These are phyloP conservation scores for Phorcus lineatus DNA, from an alignment of 2,888 invertebrate genomes.

Conservation along the genomic window DNA sequence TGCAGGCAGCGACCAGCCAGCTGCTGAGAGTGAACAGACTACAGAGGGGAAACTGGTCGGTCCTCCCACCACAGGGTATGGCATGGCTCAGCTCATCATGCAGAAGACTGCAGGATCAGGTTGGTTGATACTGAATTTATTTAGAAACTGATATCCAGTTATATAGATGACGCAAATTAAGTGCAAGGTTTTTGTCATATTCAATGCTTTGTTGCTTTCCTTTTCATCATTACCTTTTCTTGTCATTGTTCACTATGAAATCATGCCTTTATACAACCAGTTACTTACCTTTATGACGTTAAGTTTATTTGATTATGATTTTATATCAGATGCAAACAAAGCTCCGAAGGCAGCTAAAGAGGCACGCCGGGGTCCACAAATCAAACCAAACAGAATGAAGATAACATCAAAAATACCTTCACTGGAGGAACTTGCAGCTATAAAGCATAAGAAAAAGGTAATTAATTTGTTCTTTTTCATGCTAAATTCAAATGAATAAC, in stretches of 20 bases:
- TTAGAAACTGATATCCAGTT: no score
- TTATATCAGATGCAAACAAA: background rate
- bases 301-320: no score
- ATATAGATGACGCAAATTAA: no score
- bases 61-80: slow-evolving; percentile 60
- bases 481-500: no score
- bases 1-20: background rate
- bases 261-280: no score
- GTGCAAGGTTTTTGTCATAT: no score
- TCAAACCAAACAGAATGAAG: slow-evolving; percentile 79
- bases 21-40: background rate
- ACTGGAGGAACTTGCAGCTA: slow-evolving; percentile 87
- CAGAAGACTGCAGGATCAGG: slow-evolving; percentile 30
- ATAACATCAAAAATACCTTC: slow-evolving; percentile 83
- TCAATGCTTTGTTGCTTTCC: no score
- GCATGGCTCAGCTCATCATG: slow-evolving; percentile 51
- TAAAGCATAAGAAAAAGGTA: slow-evolving; percentile 93
- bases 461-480: no score
- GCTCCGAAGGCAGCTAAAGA: slow-evolving; percentile 33
- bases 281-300: no score
- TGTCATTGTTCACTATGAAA: no score
- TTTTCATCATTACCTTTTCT: no score
- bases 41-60: slow-evolving; percentile 28
- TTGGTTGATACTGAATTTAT: background rate
- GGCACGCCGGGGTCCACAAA: slow-evolving; percentile 60